Base-by-base conservation (phyloP, 2,888 invertebrate genomes). In the Heliconius erato region DNA sequence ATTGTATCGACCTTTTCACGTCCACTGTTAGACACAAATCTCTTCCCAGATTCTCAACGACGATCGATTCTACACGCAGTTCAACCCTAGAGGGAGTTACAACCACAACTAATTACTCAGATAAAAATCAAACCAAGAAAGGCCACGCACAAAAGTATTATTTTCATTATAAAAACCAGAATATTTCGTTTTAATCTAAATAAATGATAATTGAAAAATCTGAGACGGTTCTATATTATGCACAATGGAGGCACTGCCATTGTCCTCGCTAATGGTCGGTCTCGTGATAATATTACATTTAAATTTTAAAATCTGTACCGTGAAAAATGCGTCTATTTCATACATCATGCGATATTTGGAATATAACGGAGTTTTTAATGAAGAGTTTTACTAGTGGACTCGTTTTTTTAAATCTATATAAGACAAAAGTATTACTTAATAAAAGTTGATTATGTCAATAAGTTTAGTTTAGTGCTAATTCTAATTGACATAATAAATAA, bases 221-320 rank as follows among this genome's bases (percentile, higher is more conserved):
- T 32, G 79, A 79, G 79, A 54, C 74, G 77, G 65, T 77, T 83
- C 79, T 82, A 83, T 83, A 71, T 79, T 49, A 81, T 81, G 76
- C 65, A 83, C 77, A 83, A 83, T 82, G 72, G 71, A 67, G 67
- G 49, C 49, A 40, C 82, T 44, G 44, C 79, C 76, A 83, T 83
- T 83, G 83, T 83, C 79, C 76, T 79, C 82, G 83, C 83, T 83
- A 83, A 83, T 83, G 83, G 83, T 72, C 79, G 81, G 65, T 74
- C 59, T 79, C 82, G 82, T 83, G 83, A 82, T 83, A 71, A 68
- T 68, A 78, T 83, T 82, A 82, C 82, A 79, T 83, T 82, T 76
- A 79, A 79, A 81, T 71, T 81, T 78, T 77, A 65, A 77, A 81
- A 81, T 81, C 77, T 49, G 81, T 81, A 71, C 69, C 77, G 77